Conservation (phyloP, 2,797 vertebrate species). For the Ceyx erithaca region DNA sequence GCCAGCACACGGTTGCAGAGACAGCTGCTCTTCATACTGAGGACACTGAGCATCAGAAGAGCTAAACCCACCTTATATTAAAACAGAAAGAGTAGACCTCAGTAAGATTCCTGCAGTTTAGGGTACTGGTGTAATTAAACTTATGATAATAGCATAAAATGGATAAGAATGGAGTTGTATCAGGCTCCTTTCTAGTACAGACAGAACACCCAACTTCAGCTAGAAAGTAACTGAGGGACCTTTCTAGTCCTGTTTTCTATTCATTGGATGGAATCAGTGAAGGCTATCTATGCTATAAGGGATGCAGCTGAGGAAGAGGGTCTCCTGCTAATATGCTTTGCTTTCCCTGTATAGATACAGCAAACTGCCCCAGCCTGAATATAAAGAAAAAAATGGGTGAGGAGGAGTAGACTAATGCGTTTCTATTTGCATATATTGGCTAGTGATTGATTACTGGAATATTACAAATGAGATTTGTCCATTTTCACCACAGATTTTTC, state of each 20-base stretch:
- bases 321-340: background rate
- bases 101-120: background rate
- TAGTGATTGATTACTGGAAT: background rate
- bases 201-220: background rate
- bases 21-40: background rate
- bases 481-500: background rate
- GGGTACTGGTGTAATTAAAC: background rate
- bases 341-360: background rate
- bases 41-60: background rate
- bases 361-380: background rate
- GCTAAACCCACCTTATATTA: background rate
- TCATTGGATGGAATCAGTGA: background rate
- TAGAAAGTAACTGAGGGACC: background rate
- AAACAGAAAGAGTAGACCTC: background rate
- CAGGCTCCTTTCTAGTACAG: background rate
- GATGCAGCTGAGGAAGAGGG: background rate
- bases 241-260: background rate
- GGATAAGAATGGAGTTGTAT: background rate
- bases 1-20: background rate
- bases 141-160: background rate
- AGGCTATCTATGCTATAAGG: background rate
- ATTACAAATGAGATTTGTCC: background rate
- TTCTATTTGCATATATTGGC: background rate
- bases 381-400: background rate
- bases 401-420: background rate